A percentile compares a stretch with the other conserved stretches of the same genome.
Evolutionary conservation across 2,797 vertebrate species (phyloP).

Genomic region (Neosalanx taihuensis): DNA sequence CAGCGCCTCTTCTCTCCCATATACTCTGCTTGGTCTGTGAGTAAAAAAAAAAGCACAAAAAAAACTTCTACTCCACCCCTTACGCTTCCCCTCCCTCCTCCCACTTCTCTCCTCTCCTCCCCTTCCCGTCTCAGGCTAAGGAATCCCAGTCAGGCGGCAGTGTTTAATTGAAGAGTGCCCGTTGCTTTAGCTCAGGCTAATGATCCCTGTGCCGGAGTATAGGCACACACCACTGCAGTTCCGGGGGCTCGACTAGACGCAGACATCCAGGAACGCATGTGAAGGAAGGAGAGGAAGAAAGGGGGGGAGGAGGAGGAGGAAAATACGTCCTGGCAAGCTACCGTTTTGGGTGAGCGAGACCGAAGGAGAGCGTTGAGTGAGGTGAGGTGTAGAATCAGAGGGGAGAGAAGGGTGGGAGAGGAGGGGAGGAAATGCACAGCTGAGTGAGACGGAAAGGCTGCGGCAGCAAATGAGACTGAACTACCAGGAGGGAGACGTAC

Average conservation of each 20-base stretch:
- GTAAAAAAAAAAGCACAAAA: conserved; percentile 27
- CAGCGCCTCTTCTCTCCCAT: conserved; percentile 51
- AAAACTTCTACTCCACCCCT: conserved; percentile 57
- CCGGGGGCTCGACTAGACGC: background rate
- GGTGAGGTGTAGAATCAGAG: conserved; percentile 49
- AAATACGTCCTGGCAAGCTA: conserved; percentile 32
- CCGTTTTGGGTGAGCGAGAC: conserved; percentile 43
- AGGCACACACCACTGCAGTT: conserved; percentile 37
- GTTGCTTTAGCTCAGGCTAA: conserved; percentile 63
- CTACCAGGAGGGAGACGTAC: conserved; percentile 29
- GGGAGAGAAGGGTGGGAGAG: conserved; percentile 9
- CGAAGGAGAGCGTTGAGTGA: conserved; percentile 44
- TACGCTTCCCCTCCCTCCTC: conserved; percentile 35
- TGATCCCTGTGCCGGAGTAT: conserved; percentile 55
- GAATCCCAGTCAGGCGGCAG: conserved; percentile 69
- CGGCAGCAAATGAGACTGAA: conserved; percentile 34
- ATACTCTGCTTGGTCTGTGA: conserved; percentile 51
- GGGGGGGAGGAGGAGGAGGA: conserved; percentile 27
- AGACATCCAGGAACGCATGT: conserved; percentile 44
- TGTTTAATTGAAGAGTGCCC: conserved; percentile 78
- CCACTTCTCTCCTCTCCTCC: conserved; percentile 40
- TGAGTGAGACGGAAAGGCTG: conserved; percentile 40
- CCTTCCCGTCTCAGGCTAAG: conserved; percentile 62
- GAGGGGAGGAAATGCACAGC: conserved; percentile 65
- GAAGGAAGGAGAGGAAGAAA: conserved; percentile 37